Evolutionary conservation across 2,797 vertebrate genomes (phyloP), one percentile per base, ranked within the genome.

Genomic region (Eutrigla gurnardus): DNA sequence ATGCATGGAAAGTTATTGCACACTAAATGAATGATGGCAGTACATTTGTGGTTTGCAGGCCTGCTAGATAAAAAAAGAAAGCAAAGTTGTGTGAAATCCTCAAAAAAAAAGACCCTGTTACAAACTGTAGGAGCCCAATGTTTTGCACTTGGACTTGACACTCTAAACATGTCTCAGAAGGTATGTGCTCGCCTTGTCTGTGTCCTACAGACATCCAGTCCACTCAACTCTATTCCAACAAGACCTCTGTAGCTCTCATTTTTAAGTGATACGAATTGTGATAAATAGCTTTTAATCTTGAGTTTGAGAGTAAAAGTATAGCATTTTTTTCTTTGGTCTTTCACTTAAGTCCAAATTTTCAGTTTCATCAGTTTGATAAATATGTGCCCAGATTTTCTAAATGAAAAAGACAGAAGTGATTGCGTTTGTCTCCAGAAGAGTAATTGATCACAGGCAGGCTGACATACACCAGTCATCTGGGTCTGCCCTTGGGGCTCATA

Each of bases 391-490:
- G 18, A 66, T 65, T 66, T 55, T 76, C 4, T 8, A 70, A 65
- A 37, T 37, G 70, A 73, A 75, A 45, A 59, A 58, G n/a, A 65
- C 71, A 35, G 11, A 66, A 52, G 57, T 54, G 70, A 82, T 55
- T 52, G 47, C 61, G 63, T 65, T 78, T 73, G 61, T 75, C 75
- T 81, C 32, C 32, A 37, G 36, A 78, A 33, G 33, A 65, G 67
- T 52, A 67, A 75, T 46, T 62, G 65, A 84, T 80, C 67, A 61
- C 43, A 65, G 37, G 36, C 57, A 63, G 18, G 43, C 54, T 72
- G 74, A 78, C 59, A 66, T 35, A 55, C 11, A 5, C 55, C 49
- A 18, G 55, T 85, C 53, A 75, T 58, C 37, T 65, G 46, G 12
- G 12, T 65, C 36, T 83, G 77, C 57, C 74, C 65, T 70, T 69